Evolutionary conservation across 2,113 vertebrate species (phyloP), one percentile per base, ranked within the genome.

Genomic region (Ceyx cyanopectus): DNA sequence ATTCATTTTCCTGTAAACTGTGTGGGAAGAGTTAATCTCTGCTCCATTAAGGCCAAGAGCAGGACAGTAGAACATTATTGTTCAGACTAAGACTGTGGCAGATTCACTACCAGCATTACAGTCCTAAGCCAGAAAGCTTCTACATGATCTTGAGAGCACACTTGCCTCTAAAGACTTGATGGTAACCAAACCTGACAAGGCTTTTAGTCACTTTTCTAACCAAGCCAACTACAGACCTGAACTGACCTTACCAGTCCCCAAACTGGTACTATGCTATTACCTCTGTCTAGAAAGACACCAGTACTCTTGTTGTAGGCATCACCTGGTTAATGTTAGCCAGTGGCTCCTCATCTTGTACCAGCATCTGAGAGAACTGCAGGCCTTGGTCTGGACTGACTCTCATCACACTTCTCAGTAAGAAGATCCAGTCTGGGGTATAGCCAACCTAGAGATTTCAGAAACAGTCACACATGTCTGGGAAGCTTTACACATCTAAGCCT

Each of bases 361-460:
- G 97, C 98, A 99, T 99, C 95, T 99, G 98, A 61, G 99, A 98
- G 78, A 99, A 99, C 97, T 99, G 99, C 69, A 99, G 97, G 14
- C 98, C 99, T 96, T 99, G 98, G 12, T 99, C 99, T 37, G 98
- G 98, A 87, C 98, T 98, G 75, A 99, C 97, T 56, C 98, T 98
- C 98, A 99, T 99, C 75, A 99, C 98, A 85, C 98, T 98, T 94
- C 98, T 98, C 95, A 99, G 95, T 19, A 99, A 79, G 96, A 98
- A 98, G 90, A 99, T 98, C 99, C 99, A 99, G 94, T 99, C 98
- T 80, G 98, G 99, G 45, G 98, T 98, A 91, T 98, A 99, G 37
- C 98, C 98, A 90, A 99, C 98, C 99, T 99, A 78, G 51, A 93
- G 78, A 76, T 93, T 68, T 79, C 80, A 85, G 67, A 54, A 92